Base-by-base conservation (phyloP, 35 echinoderm and acorn worm species). In the Amphiura filiformis region DNA sequence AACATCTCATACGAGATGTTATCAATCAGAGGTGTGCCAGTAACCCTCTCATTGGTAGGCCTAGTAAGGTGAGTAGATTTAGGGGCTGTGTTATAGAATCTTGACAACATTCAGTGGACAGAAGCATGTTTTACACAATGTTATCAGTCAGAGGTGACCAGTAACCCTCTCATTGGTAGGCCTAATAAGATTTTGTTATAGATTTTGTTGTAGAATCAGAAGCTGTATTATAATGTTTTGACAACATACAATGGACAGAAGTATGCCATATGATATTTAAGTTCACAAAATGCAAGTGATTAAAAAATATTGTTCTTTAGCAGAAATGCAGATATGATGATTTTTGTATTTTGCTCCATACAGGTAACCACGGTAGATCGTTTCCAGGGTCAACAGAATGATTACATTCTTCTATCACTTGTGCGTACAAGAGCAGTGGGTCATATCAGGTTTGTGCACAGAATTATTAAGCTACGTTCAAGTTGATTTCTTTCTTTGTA, bases 321-420 rank as follows among this genome's bases (percentile, higher is more conserved):
- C 23, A 22, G 32, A n/a, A 33, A n/a, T 80, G 78, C 78, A 35
- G n/a, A n/a, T 47, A 47, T 47, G 17, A 4, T 47, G 34, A 3
- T n/a, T 81, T 36, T 5, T 9, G 20, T 40, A 12, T 81, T 81
- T 36, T 81, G 4, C 14, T 23, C 22, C 32, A 83, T 81, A 47
- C 86, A 98, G 96, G 92, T 98, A 31, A 98, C 96, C n/a, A 98
- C 96, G 76, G 96, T 98, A 38, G 96, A 98, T 80, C 90, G 96
- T 64, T 98, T 98, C 49, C 96, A 98, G 80, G 96, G 96, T 13
- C 96, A 98, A 85, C 96, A 98, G 76, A 98, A 98, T 92, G 96
- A 99, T 61, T 99, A 92, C 87, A 99, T 99, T 5, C 93, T 99
- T 38, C 90, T 99, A 0, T 99, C 96, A 20, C 70, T 99, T 26